phyloP scores from a whole-genome alignment of 2,888 invertebrate genomes.

The Boloria selene region DNA sequence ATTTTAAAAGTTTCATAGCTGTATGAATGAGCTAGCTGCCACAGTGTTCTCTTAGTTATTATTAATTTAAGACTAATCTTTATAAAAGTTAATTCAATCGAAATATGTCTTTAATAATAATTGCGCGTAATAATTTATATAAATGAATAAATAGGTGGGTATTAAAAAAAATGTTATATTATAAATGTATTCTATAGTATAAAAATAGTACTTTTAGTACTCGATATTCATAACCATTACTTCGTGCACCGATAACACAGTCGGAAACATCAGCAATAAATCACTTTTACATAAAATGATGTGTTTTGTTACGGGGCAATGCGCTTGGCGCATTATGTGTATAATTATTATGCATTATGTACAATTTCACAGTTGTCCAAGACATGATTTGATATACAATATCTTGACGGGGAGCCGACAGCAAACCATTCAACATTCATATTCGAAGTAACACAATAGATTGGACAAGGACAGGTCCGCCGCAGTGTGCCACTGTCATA shows the following conservation, averaged over 20 bases:
- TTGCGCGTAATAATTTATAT: background rate
- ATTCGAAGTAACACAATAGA: conserved; percentile 53
- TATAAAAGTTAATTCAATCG: background rate
- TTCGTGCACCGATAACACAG: conserved; percentile 4
- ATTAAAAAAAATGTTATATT: background rate
- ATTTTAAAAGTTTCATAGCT: background rate
- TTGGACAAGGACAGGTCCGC: conserved; percentile 55
- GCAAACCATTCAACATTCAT: conserved; percentile 31
- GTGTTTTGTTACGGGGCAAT: conserved; percentile 16
- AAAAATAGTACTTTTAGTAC: conserved; percentile 1
- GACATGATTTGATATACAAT: conserved; percentile 19
- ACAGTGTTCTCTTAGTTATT: too few species aligned
- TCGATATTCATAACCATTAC: background rate
- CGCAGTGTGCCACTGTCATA: conserved; percentile 36
- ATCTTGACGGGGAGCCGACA: conserved; percentile 29
- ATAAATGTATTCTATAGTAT: background rate
- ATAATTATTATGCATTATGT: conserved; percentile 7
- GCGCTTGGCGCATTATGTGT: conserved; percentile 9
- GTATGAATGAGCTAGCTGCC: too few species aligned
- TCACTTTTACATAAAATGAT: conserved; percentile 20
- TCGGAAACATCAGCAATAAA: conserved; percentile 20
- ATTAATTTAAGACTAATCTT: background rate
- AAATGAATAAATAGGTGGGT: background rate
- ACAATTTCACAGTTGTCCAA: conserved; percentile 13
- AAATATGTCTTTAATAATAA: background rate